Evolutionary conservation across 2,888 invertebrate species (phyloP).

Genomic region (Pilophorus perplexus): DNA sequence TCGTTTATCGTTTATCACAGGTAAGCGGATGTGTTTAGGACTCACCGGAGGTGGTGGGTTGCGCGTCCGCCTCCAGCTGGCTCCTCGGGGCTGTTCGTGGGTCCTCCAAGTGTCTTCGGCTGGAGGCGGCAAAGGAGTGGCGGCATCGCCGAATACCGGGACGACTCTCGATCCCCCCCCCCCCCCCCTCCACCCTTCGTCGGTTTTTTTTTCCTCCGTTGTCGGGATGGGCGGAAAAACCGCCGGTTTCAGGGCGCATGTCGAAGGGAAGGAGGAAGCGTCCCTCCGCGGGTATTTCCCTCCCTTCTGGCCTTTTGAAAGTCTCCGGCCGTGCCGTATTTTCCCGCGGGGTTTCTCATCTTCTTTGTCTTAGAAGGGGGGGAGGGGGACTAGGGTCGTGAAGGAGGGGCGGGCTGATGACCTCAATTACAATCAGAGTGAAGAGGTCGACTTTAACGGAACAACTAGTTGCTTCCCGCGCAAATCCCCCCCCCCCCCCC

Average conservation of each 20-base stretch:
- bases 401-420: constrained; percentile 13
- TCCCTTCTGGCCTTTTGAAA: not conserved
- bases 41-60: too few species aligned
- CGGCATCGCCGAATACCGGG: not conserved
- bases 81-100: too few species aligned
- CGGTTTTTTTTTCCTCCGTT: not conserved
- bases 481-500: not conserved
- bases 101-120: too few species aligned
- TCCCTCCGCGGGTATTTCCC: too few species aligned
- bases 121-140: constrained; percentile 31
- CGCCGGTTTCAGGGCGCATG: too few species aligned
- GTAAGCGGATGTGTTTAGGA: too few species aligned
- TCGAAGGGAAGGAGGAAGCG: not conserved
- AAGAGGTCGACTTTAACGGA: constrained; percentile 32
- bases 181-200: not conserved
- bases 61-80: too few species aligned
- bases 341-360: constrained; percentile 2
- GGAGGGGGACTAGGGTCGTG: not conserved
- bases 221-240: too few species aligned
- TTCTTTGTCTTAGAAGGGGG: constrained; percentile 24
- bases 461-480: constrained; percentile 32
- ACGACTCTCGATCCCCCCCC: not conserved
- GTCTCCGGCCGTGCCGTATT: not conserved
- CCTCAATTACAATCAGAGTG: constrained; percentile 37
- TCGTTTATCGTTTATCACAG: too few species aligned